Conservation (phyloP, 2,888 invertebrate genomes). For the Papilio elwesi region DNA sequence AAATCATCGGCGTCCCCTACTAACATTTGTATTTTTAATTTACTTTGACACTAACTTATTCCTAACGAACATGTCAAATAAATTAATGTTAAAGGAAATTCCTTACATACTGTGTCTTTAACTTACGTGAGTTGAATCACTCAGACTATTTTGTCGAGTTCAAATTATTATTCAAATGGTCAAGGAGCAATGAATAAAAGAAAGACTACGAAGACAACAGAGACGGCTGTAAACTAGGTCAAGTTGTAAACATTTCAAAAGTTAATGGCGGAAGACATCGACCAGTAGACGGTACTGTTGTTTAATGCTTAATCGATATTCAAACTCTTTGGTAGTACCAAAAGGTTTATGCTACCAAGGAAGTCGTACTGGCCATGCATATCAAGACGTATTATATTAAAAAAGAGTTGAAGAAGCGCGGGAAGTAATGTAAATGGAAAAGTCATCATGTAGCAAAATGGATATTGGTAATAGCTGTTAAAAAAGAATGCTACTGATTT, state of each 20-base stretch:
- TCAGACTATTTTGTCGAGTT: constrained; percentile 2
- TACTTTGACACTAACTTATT: not conserved
- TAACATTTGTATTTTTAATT: not conserved
- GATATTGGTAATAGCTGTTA: too few relatives aligned
- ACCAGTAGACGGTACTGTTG: too few relatives aligned
- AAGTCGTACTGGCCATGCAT: too few relatives aligned
- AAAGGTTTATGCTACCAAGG: too few relatives aligned
- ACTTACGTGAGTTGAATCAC: constrained; percentile 26
- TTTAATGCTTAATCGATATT: too few relatives aligned
- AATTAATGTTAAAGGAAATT: constrained; percentile 23
- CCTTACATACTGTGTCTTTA: constrained; percentile 12
- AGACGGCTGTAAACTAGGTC: constrained; percentile 23
- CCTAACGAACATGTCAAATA: constrained; percentile 3
- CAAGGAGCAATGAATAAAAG: constrained; percentile 30
- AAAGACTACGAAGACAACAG: constrained; percentile 26
- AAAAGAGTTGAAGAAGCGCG: too few relatives aligned
- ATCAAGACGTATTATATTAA: too few relatives aligned
- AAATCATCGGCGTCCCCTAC: not conserved
- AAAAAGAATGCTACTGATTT: too few relatives aligned
- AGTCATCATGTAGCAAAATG: too few relatives aligned
- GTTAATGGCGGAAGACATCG: not conserved
- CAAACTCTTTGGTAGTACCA: too few relatives aligned
- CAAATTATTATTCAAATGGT: constrained; percentile 30
- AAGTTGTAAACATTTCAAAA: constrained; percentile 6
- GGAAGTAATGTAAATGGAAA: too few relatives aligned